These are phyloP conservation scores for Eonycteris spelaea DNA, from an alignment of 2,113 vertebrate genomes.

Conservation along the genomic window DNA sequence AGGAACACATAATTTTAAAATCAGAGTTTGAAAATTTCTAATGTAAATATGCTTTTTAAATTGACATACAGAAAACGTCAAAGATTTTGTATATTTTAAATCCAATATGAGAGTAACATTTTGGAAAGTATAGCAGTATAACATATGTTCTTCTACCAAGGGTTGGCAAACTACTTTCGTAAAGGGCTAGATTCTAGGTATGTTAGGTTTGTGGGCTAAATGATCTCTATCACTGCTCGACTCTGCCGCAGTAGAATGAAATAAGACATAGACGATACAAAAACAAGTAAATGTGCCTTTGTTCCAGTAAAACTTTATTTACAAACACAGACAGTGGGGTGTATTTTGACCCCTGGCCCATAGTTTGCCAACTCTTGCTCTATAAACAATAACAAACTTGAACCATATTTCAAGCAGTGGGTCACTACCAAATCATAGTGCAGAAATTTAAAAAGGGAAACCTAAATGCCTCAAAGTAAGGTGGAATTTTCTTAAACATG, in stretches of 20 bases:
- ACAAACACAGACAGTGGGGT: neutral
- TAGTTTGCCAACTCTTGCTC: neutral
- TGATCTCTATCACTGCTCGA: neutral
- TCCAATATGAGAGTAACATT: neutral
- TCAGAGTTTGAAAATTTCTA: neutral
- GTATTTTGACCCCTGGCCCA: neutral
- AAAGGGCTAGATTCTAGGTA: neutral
- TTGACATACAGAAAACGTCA: neutral
- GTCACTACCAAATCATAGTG: neutral
- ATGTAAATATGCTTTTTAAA: neutral
- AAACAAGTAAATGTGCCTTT: neutral
- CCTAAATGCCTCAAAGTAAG: neutral
- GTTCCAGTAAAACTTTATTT: slow-evolving; percentile 38
- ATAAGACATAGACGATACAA: neutral
- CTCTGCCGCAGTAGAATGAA: neutral
- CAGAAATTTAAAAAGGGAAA: neutral
- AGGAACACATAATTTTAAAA: neutral
- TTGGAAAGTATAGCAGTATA: neutral
- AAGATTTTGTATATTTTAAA: neutral
- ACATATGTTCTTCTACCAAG: neutral
- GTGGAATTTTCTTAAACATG: neutral
- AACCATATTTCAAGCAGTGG: neutral
- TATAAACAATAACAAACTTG: neutral
- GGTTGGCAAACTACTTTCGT: neutral
- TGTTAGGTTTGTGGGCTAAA: neutral